Conservation (phyloP, 2,113 vertebrate species). For the Psettodes erumei region DNA sequence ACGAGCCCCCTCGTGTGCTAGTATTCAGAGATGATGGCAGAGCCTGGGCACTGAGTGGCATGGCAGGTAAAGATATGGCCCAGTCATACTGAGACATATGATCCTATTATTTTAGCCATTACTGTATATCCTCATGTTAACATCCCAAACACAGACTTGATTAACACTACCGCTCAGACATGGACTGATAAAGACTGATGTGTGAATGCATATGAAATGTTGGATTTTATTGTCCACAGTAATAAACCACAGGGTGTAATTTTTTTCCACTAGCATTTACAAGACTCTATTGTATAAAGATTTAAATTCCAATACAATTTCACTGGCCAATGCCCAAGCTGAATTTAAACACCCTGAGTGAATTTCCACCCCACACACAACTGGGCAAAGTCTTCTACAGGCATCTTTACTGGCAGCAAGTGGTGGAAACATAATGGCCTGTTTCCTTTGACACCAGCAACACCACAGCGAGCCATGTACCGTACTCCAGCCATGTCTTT, state of each 20-base stretch:
- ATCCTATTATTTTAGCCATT: slow-evolving; percentile 44
- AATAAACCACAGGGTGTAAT: background rate
- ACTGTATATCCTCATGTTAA: slow-evolving; percentile 23
- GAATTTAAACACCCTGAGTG: background rate
- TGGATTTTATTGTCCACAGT: background rate
- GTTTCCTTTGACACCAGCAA: slow-evolving; percentile 9
- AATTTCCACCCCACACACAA: background rate
- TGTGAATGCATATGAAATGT: background rate
- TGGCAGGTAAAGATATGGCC: slow-evolving; percentile 67
- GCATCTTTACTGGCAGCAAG: background rate
- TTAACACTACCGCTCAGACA: slow-evolving; percentile 1
- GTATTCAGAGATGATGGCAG: slow-evolving; percentile 82
- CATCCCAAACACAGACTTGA: slow-evolving; percentile 5
- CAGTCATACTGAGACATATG: slow-evolving; percentile 49
- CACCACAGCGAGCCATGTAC: slow-evolving; percentile 5
- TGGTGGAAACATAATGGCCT: slow-evolving; percentile 8
- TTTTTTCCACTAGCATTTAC: background rate
- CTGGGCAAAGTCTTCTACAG: background rate
- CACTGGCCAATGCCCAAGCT: background rate
- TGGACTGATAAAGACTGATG: slow-evolving; percentile 11
- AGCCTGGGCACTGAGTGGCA: slow-evolving; percentile 75
- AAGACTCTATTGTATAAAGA: background rate
- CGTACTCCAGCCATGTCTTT: background rate
- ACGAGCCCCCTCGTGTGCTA: slow-evolving; percentile 93
- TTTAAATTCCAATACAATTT: background rate